These are phyloP conservation scores for Lutra lutra DNA, from an alignment of 2,797 vertebrate species.

Conservation along the genomic window DNA sequence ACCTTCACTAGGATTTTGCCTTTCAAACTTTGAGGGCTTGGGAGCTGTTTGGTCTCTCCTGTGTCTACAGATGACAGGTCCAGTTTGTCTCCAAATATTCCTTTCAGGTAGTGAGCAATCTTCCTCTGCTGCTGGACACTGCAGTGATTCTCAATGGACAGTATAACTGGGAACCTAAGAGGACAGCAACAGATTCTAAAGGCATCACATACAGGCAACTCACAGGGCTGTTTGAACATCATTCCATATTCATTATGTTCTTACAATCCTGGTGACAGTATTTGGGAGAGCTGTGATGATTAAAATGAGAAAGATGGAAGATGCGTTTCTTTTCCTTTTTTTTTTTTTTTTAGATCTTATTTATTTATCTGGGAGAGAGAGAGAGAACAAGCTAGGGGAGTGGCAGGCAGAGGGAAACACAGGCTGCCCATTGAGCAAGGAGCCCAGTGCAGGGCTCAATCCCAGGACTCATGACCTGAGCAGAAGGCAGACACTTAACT, in stretches of 20 bases:
- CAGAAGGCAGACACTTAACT: too few relatives aligned
- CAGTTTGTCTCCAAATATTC: constrained; percentile 95
- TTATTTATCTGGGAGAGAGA: not conserved
- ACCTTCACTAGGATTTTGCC: constrained; percentile 99
- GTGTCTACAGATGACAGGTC: constrained; percentile 90
- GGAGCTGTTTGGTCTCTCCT: constrained; percentile 92
- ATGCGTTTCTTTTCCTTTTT: not conserved
- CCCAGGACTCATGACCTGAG: too few relatives aligned
- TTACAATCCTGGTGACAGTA: not conserved
- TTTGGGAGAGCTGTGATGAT: not conserved
- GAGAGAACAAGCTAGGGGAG: too few relatives aligned
- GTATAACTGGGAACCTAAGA: constrained; percentile 94
- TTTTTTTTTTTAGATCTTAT: not conserved
- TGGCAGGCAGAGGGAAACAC: too few relatives aligned
- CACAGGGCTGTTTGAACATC: not conserved
- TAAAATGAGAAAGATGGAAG: not conserved
- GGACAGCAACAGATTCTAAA: constrained; percentile 36
- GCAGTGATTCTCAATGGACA: constrained; percentile 99
- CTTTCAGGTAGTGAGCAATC: constrained; percentile 96
- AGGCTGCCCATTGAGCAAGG: too few relatives aligned
- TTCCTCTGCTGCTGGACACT: constrained; percentile 98
- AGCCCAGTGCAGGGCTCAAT: too few relatives aligned
- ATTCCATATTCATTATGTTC: not conserved
- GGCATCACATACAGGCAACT: not conserved
- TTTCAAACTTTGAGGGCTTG: constrained; percentile 94